Evolutionary conservation across 2,888 invertebrate species (phyloP), one percentile per base, ranked within the genome.

Genomic region (Teleiodes luculella): DNA sequence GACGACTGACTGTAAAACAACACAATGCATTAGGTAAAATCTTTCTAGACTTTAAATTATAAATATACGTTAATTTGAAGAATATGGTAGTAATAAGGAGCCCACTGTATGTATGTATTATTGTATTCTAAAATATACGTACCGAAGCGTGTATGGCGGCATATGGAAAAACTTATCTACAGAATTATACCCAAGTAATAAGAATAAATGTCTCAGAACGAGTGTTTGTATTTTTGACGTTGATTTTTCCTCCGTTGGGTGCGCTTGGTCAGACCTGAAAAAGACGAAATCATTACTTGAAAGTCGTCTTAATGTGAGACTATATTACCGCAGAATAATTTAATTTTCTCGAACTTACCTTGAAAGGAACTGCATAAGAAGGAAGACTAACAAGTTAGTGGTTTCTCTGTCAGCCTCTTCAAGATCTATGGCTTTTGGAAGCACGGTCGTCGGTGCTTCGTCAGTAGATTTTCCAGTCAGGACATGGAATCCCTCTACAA

Each of bases 291-390:
- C 8, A 16, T 39, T n/a, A 36, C 5, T n/a, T n/a, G n/a, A n/a
- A n/a, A n/a, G n/a, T n/a, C n/a, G n/a, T n/a, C n/a, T n/a, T n/a
- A n/a, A n/a, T n/a, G n/a, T n/a, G n/a, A n/a, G n/a, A n/a, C n/a
- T n/a, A n/a, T n/a, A n/a, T n/a, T n/a, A n/a, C n/a, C n/a, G n/a
- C n/a, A n/a, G n/a, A n/a, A n/a, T n/a, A n/a, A n/a, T n/a, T n/a
- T n/a, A n/a, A n/a, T n/a, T n/a, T n/a, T n/a, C n/a, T n/a, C n/a
- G n/a, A 18, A 20, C 20, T 91, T 58, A 85, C 89, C 89, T 83
- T 0, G 97, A 96, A 76, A 98, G 91, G 79, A 98, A 98, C 90
- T 98, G 98, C 95, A 99, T 98, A 11, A 99, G 92, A n/a, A 99
- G 91, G 68, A 98, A 97, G 10, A 98, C 95, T 35, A 99, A 89